Evolutionary conservation across 2,888 invertebrate species (phyloP).

Genomic region (Dascillus cervinus): DNA sequence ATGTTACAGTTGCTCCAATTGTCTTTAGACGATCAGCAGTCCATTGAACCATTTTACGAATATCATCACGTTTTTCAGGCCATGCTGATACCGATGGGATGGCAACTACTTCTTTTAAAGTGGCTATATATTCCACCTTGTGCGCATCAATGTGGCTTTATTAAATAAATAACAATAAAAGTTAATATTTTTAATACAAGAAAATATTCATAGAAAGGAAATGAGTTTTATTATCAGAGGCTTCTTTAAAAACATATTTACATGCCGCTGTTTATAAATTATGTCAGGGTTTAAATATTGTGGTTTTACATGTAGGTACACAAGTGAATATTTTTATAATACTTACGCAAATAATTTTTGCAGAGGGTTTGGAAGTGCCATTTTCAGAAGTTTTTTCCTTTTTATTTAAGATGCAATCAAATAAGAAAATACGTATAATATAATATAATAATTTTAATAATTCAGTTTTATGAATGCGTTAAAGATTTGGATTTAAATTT

Average conservation of each 20-base stretch:
- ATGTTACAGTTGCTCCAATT: constrained; percentile 62
- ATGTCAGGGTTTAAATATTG: too few relatives aligned
- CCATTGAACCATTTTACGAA: constrained; percentile 83
- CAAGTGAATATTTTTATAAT: too few relatives aligned
- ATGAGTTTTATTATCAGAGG: too few relatives aligned
- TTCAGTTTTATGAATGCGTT: too few relatives aligned
- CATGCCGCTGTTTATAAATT: too few relatives aligned
- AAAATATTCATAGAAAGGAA: not conserved
- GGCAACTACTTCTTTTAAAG: constrained; percentile 77
- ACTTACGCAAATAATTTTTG: constrained; percentile 6
- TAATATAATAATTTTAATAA: too few relatives aligned
- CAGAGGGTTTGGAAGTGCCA: constrained; percentile 5
- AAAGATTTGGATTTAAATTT: too few relatives aligned
- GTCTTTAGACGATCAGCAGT: constrained; percentile 58
- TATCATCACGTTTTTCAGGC: constrained; percentile 72
- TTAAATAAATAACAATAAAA: constrained; percentile 9
- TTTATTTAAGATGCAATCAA: not conserved
- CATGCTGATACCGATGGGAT: constrained; percentile 95
- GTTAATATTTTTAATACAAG: not conserved
- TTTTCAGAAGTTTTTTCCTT: not conserved
- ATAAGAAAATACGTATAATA: not conserved
- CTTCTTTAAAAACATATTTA: too few relatives aligned
- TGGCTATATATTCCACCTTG: constrained; percentile 65
- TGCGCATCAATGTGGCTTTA: constrained; percentile 74
- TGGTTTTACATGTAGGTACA: too few relatives aligned